Conservation (phyloP, 2,797 vertebrate genomes). For the Chaetodon trifasciatus region DNA sequence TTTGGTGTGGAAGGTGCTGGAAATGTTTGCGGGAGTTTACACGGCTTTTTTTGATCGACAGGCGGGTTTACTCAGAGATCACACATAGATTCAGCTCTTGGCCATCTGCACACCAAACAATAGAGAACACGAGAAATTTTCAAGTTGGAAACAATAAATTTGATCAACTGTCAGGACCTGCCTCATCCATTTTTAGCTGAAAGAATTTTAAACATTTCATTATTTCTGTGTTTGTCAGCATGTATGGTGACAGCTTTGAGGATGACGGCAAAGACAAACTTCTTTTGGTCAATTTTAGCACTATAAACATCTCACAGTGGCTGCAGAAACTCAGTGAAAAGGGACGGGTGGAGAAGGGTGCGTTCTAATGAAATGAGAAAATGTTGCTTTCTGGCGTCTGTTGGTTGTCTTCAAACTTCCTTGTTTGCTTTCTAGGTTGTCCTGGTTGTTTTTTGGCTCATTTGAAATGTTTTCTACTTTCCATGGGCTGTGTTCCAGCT, state of each 20-base stretch:
- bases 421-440: background rate
- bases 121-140: constrained; percentile 20
- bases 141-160: constrained; percentile 37
- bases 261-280: background rate
- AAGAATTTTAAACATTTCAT: constrained; percentile 41
- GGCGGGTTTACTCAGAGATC: constrained; percentile 54
- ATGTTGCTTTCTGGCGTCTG: background rate
- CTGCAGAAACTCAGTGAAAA: background rate
- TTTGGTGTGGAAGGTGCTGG: constrained; percentile 18
- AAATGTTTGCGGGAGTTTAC: constrained; percentile 40
- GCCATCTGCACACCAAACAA: constrained; percentile 59
- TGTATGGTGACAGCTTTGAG: constrained; percentile 2
- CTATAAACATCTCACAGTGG: background rate
- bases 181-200: constrained; percentile 21
- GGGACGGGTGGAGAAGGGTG: background rate
- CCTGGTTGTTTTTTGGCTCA: background rate
- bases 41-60: constrained; percentile 47
- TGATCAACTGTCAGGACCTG: constrained; percentile 50
- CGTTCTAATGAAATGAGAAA: background rate
- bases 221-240: constrained; percentile 26
- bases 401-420: background rate
- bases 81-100: constrained; percentile 26
- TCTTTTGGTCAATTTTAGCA: background rate
- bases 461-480: background rate
- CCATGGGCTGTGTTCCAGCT: background rate